Evolutionary conservation across 1,140 invertebrate genomes (phyloP).

Genomic region (Nasonia longicornis): DNA sequence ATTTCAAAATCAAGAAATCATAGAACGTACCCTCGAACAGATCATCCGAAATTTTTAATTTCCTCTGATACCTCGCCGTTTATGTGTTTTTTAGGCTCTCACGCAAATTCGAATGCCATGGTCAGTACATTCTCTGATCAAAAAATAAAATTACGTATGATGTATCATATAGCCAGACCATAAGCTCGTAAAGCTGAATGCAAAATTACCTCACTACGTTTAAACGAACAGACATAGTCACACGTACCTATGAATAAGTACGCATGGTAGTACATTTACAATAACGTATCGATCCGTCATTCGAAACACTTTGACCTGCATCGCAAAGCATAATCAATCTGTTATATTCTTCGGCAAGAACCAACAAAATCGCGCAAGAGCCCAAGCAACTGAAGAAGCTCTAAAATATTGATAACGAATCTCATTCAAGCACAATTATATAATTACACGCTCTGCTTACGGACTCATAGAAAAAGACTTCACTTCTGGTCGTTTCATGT

Average conservation of each 20-base stretch:
- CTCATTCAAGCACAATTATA: conserved; percentile 13
- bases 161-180: background rate
- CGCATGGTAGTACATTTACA: background rate
- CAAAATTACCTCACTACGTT: background rate
- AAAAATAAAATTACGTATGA: conserved; percentile 4
- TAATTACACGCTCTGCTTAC: conserved; percentile 15
- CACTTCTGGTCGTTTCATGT: background rate
- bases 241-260: conserved; percentile 3
- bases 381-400: conserved; percentile 20
- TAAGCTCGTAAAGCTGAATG: background rate
- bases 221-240: background rate
- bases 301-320: too few relatives aligned
- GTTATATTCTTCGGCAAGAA: conserved; percentile 3
- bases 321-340: background rate
- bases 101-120: background rate
- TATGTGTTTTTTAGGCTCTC: conserved; percentile 20
- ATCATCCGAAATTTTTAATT: conserved; percentile 19
- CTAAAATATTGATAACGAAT: background rate
- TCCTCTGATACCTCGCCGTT: background rate
- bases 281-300: background rate
- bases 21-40: conserved; percentile 6
- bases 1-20: conserved; percentile 31
- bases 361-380: conserved; percentile 17
- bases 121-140: background rate
- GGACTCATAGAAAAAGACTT: background rate